Percentiles rank a stretch among this genome's conserved stretches.
phyloP scores from a whole-genome alignment of 2,888 invertebrate species.

The Tachina fera region DNA sequence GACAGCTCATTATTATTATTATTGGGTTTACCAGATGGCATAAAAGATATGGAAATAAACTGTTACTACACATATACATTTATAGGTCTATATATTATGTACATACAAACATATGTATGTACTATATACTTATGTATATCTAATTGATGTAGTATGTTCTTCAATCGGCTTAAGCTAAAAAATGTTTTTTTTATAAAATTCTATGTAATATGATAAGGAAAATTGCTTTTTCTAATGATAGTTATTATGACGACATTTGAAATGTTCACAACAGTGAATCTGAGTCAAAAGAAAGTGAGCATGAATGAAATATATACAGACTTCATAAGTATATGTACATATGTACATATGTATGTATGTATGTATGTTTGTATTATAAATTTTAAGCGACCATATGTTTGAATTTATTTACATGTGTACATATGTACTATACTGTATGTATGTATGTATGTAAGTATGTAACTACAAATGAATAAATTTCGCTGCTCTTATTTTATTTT shows the following conservation, averaged over 20 bases:
- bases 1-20: no score
- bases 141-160: neutral
- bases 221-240: conserved; percentile 9
- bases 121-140: no score
- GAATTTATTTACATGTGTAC: neutral
- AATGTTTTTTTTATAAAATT: neutral
- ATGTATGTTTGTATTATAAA: no score
- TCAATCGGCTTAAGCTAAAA: neutral
- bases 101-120: neutral
- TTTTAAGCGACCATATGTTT: no score
- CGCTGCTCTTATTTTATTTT: neutral
- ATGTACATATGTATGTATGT: neutral
- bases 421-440: no score
- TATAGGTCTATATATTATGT: no score
- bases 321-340: neutral
- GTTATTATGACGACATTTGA: conserved; percentile 15
- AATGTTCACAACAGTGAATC: neutral
- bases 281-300: neutral
- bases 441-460: neutral
- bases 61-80: no score
- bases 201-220: conserved; percentile 21
- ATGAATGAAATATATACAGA: neutral
- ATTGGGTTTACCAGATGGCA: no score
- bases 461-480: neutral
- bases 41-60: no score